Conservation (phyloP, 2,888 invertebrate species). For the Herminia tarsipennalis region DNA sequence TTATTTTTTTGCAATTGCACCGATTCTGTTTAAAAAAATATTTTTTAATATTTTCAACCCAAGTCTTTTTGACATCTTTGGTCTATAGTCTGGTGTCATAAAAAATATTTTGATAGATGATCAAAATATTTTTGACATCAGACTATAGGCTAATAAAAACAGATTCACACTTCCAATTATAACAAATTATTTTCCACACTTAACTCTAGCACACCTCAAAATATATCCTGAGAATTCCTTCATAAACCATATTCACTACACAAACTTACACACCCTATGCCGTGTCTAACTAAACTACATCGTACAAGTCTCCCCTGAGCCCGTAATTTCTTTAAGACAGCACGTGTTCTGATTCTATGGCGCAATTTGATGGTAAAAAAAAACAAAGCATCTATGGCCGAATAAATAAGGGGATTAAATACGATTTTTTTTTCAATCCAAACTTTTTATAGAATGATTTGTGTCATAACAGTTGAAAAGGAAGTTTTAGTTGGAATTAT, state of each 20-base stretch:
- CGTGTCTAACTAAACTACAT: constrained; percentile 62
- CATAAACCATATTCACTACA: constrained; percentile 44
- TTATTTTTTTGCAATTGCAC: no score
- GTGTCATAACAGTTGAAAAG: constrained; percentile 39
- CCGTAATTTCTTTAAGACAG: constrained; percentile 71
- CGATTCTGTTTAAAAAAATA: no score
- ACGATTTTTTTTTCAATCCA: constrained; percentile 26
- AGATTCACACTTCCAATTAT: no score
- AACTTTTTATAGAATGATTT: constrained; percentile 29
- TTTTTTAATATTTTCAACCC: no score
- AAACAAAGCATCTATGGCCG: constrained; percentile 53
- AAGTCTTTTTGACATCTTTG: no score
- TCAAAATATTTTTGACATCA: no score
- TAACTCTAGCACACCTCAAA: no score
- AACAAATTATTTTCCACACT: no score
- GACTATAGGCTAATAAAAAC: no score
- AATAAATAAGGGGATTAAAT: constrained; percentile 46
- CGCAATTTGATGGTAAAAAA: constrained; percentile 65
- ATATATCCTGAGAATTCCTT: background rate
- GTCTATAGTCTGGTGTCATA: no score
- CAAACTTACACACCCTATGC: constrained; percentile 55
- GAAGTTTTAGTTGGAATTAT: constrained; percentile 22
- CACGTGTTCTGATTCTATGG: constrained; percentile 74
- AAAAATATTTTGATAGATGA: no score
- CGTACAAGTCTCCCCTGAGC: constrained; percentile 51